Evolutionary conservation across 2,113 vertebrate species (phyloP), one percentile per base, ranked within the genome.

Genomic region (Callospermophilus lateralis): DNA sequence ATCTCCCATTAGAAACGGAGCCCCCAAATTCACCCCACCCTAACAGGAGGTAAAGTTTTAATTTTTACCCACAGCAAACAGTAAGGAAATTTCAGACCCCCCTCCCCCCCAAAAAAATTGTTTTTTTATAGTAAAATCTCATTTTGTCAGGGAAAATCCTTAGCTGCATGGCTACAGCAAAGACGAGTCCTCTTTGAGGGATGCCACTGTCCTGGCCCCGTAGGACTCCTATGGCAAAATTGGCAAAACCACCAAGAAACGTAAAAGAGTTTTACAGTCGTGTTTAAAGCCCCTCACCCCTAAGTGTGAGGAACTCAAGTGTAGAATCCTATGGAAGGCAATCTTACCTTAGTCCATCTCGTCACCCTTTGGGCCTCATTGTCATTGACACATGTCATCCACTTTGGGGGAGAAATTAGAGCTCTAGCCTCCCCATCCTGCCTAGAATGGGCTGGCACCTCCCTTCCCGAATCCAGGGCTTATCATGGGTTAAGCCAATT

Each of bases 171-270:
- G 61, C 58, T 55, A 30, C 39, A 45, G 77, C 48, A n/a, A 70
- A 85, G n/a, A 51, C 65, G 5, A 12, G 30, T 37, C 6, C 3
- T 30, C 73, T 84, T 12, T 30, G 34, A 63, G 53, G n/a, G 26
- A 53, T 7, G 12, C 28, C 61, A 76, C 63, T 6, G 12, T 4
- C n/a, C 84, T 37, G 7, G 28, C 2, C 45, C 7, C 0, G 0
- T 0, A 19, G 32, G 65, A 13, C 24, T 22, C 48, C 7, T 10
- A 6, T 8, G 32, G 55, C 3, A 16, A 68, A 45, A 55, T 17
- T 24, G 51, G 22, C 77, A 67, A 90, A 7, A 8, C 1, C 42
- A 55, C 61, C 17, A 2, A 92, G 39, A 45, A 8, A 9, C 45
- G 9, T 45, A 6, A 45, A 45, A 8, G 45, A 45, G 45, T 45